Evolutionary conservation across 92 coral and sea anemone genomes (phyloP).

Genomic region (Zoanthus solanderi): DNA sequence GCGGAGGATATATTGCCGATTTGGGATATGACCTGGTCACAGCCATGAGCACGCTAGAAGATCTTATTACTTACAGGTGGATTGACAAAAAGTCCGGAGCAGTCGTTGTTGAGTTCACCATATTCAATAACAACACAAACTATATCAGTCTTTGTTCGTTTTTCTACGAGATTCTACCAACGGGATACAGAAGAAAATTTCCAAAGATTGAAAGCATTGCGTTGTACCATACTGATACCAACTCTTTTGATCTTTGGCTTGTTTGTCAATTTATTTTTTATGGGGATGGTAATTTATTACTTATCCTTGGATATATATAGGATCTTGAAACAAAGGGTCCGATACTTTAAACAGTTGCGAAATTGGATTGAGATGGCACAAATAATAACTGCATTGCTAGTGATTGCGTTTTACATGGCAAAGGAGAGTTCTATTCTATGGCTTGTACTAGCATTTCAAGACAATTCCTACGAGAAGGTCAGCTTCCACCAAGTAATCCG

Average conservation of each 20-base stretch:
- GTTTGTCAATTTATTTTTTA: constrained; percentile 42
- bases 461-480: constrained; percentile 16
- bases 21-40: constrained; percentile 11
- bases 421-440: constrained; percentile 14
- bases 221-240: neutral
- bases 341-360: constrained; percentile 17
- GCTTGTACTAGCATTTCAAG: neutral
- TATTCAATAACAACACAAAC: constrained; percentile 37
- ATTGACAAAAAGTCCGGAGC: constrained; percentile 42
- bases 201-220: constrained; percentile 25
- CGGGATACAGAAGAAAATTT: neutral
- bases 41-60: neutral
- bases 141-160: constrained; percentile 29
- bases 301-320: neutral
- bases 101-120: constrained; percentile 23
- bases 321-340: neutral
- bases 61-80: constrained; percentile 18
- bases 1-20: constrained; percentile 38
- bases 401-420: constrained; percentile 1
- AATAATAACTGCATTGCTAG: neutral
- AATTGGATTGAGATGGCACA: constrained; percentile 36
- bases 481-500: constrained; percentile 8
- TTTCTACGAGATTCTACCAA: constrained; percentile 41
- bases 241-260: constrained; percentile 18
- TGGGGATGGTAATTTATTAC: constrained; percentile 21